phyloP scores from a whole-genome alignment of 2,113 vertebrate genomes.

The Mesocricetus auratus region DNA sequence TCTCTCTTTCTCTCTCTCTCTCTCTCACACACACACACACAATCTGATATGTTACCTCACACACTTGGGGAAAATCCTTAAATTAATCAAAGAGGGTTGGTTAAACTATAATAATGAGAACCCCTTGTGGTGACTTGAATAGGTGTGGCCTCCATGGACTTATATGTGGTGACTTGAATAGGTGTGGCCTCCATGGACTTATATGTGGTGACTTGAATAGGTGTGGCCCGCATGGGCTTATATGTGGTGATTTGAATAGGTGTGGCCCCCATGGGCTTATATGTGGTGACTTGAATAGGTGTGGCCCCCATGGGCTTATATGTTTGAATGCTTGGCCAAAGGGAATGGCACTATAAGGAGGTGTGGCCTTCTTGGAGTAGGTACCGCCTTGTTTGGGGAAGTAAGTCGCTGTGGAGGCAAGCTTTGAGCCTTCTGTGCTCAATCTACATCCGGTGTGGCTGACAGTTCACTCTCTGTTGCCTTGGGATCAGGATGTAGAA shows the following conservation, averaged over 20 bases:
- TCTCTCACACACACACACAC: too few relatives aligned
- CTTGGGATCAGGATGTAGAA: not conserved
- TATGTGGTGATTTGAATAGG: too few relatives aligned
- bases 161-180: too few relatives aligned
- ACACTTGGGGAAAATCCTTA: constrained; percentile 8
- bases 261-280: too few relatives aligned
- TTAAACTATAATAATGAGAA: not conserved
- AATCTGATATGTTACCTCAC: constrained; percentile 14
- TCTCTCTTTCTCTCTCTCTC: too few relatives aligned
- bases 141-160: too few relatives aligned
- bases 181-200: too few relatives aligned
- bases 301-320: not conserved
- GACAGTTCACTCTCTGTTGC: not conserved
- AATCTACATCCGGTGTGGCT: not conserved
- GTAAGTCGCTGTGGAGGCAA: not conserved
- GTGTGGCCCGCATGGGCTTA: too few relatives aligned
- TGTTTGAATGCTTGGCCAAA: not conserved
- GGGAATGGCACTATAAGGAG: not conserved
- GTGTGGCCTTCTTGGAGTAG: not conserved
- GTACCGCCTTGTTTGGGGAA: not conserved
- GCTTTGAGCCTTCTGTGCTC: not conserved
- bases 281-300: too few relatives aligned
- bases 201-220: too few relatives aligned
- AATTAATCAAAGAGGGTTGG: not conserved
- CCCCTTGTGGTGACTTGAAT: not conserved